Evolutionary conservation across 2,113 vertebrate genomes (phyloP).

Genomic region (Raja brachyura): DNA sequence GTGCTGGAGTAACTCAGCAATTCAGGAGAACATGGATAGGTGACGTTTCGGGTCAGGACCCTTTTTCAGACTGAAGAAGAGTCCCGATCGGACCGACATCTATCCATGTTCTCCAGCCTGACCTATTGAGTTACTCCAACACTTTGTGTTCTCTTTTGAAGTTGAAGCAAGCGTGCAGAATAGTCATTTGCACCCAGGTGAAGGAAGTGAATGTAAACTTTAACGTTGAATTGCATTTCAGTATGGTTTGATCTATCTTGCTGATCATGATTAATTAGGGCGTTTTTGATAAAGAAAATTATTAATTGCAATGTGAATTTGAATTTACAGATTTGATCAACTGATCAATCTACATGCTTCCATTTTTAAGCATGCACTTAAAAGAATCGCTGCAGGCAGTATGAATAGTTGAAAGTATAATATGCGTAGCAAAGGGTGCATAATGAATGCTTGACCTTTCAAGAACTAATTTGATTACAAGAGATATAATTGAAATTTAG

Average conservation of each 20-base stretch:
- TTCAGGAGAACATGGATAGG: no score
- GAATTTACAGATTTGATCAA: not conserved
- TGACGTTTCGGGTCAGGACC: no score
- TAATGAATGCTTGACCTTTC: not conserved
- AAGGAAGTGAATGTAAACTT: not conserved
- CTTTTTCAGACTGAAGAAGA: no score
- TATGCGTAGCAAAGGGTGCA: not conserved
- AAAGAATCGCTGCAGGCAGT: no score
- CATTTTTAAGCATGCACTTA: no score
- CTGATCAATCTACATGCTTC: not conserved
- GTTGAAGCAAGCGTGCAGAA: no score
- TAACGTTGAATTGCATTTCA: not conserved
- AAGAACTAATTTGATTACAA: not conserved
- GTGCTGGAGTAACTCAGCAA: no score
- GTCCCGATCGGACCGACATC: no score
- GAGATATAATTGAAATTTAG: not conserved
- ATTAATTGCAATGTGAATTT: not conserved
- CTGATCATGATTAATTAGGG: not conserved
- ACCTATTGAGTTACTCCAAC: no score
- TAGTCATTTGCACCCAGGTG: no score
- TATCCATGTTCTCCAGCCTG: no score
- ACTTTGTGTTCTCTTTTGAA: no score
- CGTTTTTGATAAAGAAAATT: not conserved
- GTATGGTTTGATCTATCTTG: not conserved
- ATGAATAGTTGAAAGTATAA: not conserved